Percentiles rank a stretch among this genome's conserved stretches.
phyloP scores from a whole-genome alignment of 2,888 invertebrate genomes.

The Hetaerina titia region DNA sequence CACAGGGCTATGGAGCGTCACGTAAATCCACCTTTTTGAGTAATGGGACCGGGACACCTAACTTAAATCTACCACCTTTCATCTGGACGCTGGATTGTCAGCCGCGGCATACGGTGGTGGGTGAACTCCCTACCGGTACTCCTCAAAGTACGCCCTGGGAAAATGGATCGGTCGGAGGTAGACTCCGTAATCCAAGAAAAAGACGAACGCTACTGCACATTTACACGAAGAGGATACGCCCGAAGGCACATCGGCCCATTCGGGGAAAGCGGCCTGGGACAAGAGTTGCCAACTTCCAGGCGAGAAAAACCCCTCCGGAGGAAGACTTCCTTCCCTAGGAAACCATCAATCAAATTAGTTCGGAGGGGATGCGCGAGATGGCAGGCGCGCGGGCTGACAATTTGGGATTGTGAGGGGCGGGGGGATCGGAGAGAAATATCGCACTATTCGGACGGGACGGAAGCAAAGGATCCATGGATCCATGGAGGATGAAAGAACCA shows the following conservation, averaged over 20 bases:
- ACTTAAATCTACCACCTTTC: background rate
- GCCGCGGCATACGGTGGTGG: background rate
- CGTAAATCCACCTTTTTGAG: too few species aligned
- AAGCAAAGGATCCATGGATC: background rate
- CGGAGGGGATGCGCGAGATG: background rate
- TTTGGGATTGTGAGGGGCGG: background rate
- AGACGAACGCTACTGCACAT: background rate
- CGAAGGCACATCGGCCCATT: background rate
- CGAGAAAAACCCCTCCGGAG: background rate
- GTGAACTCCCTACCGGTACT: background rate
- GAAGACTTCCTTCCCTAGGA: background rate
- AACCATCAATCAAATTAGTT: constrained; percentile 51
- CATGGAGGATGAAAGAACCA: too few species aligned
- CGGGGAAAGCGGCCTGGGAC: background rate
- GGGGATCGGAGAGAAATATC: background rate
- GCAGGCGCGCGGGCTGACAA: background rate
- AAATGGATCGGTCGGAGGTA: background rate
- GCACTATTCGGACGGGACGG: background rate
- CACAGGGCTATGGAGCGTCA: too few species aligned
- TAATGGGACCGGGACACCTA: too few species aligned
- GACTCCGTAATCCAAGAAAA: background rate
- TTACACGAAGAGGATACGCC: background rate
- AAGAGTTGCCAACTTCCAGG: background rate
- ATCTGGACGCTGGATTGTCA: background rate
- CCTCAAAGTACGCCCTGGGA: background rate